phyloP scores from a whole-genome alignment of 2,888 invertebrate genomes.

The Drosophila mayaguana region DNA sequence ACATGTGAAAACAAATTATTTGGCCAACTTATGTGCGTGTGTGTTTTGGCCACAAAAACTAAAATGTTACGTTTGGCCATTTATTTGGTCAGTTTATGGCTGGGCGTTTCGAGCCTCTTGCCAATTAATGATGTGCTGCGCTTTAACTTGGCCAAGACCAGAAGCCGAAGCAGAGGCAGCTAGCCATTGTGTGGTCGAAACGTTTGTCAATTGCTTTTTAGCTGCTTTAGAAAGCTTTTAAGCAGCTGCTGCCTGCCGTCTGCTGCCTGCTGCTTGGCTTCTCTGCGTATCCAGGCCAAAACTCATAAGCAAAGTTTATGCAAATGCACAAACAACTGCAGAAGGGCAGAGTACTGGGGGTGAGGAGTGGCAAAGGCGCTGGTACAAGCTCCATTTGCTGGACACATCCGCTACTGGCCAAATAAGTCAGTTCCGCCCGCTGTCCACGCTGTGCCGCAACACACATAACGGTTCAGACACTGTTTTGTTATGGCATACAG shows the following conservation, averaged over 20 bases:
- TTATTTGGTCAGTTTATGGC: conserved; percentile 50
- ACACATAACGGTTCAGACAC: conserved; percentile 34
- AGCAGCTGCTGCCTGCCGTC: conserved; percentile 58
- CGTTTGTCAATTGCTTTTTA: conserved; percentile 49
- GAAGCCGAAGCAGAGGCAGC: not conserved
- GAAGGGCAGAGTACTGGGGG: not conserved
- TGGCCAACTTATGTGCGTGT: conserved; percentile 10
- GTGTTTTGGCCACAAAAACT: conserved; percentile 54
- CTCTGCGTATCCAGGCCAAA: conserved; percentile 45
- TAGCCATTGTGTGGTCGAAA: conserved; percentile 30
- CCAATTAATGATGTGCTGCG: conserved; percentile 17
- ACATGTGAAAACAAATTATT: conserved; percentile 12
- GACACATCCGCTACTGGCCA: conserved; percentile 43
- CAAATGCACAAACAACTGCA: conserved; percentile 55
- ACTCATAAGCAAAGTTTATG: conserved; percentile 79
- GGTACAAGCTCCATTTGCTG: conserved; percentile 7
- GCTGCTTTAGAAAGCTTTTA: conserved; percentile 68
- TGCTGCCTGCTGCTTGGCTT: conserved; percentile 17
- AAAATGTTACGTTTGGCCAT: conserved; percentile 39
- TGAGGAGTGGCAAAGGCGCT: too few species aligned
- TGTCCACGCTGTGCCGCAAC: conserved; percentile 20
- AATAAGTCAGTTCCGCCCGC: conserved; percentile 61
- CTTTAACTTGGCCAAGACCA: conserved; percentile 10
- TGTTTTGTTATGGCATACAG: conserved; percentile 3
- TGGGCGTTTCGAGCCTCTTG: conserved; percentile 9